Evolutionary conservation across 2,113 vertebrate genomes (phyloP), one percentile per base, ranked within the genome.

Genomic region (Phalacrocorax brasilianus): DNA sequence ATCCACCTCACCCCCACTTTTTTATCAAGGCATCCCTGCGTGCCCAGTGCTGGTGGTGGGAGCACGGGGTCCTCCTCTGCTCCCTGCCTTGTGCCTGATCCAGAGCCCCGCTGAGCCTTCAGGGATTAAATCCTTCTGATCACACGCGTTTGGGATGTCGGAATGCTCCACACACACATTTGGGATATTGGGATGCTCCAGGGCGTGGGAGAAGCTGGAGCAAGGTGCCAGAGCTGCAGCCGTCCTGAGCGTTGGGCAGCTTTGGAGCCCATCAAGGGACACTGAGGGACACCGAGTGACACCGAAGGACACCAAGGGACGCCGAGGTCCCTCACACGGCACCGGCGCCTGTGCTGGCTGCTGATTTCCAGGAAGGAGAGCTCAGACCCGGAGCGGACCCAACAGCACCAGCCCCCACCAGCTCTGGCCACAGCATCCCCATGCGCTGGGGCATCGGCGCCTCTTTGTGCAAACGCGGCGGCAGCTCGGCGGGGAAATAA

Each of bases 381-480:
- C 63, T 56, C 20, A 38, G 45, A 6, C n/a, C 21, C 1, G 6
- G 52, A 67, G 13, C 1, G 2, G 58, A 47, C 65, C 16, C 14
- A 4, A 45, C 87, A 67, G 0, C 24, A 14, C 19, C 75, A 59
- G 12, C 42, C 5, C 50, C 44, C 11, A 1, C 0, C 14, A 16
- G 21, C 71, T 58, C 56, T 23, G 7, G 11, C 56, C 20, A 1
- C 62, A 78, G 49, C 71, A 24, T 58, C 47, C 85, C 47, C 23
- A 6, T 3, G 2, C 21, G 72, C 47, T 3, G 0, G 70, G 70
- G n/a, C 47, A 15, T 30, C 45, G 4, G 30, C 17, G 11, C 26
- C 45, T 49, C 84, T 63, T 45, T 16, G 70, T 76, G 74, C 59
- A 20, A 28, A 8, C n/a, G 3, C 27, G 7, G 67, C 59, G 42